A percentile compares a stretch with the other conserved stretches of the same genome.
Evolutionary conservation across 1,140 invertebrate species (phyloP).

Genomic region (Lepidurus couesii): DNA sequence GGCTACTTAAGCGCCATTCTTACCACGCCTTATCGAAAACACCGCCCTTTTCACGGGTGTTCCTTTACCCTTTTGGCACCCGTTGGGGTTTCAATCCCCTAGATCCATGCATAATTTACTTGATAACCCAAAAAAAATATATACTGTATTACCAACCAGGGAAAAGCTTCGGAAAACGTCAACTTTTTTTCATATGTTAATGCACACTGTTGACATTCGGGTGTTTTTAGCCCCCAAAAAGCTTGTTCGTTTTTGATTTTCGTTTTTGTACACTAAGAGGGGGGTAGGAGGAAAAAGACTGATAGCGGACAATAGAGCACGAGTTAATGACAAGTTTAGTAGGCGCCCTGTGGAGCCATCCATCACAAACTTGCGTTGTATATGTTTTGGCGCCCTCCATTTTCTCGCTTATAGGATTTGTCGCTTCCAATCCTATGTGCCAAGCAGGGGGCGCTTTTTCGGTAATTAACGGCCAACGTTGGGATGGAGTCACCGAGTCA

Average conservation of each 20-base stretch:
- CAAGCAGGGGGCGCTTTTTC: slow-evolving; percentile 17
- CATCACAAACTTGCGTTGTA: neutral
- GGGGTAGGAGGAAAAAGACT: neutral
- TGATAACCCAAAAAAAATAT: neutral
- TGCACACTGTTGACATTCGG: neutral
- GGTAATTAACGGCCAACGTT: neutral
- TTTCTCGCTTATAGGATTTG: neutral
- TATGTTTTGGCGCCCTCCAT: slow-evolving; percentile 5
- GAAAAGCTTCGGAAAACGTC: neutral
- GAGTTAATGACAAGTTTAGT: slow-evolving; percentile 19
- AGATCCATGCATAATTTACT: neutral
- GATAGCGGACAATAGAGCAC: neutral
- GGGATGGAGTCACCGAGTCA: neutral
- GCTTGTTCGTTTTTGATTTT: neutral
- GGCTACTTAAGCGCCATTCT: slow-evolving; percentile 17
- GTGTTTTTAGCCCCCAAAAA: neutral
- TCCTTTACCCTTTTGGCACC: slow-evolving; percentile 18
- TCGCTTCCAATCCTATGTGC: neutral
- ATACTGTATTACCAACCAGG: neutral
- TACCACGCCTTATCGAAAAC: slow-evolving; percentile 15
- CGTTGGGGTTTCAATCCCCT: neutral
- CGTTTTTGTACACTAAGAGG: neutral
- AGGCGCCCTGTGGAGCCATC: neutral
- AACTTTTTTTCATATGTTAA: neutral
- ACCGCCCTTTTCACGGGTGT: neutral